These are phyloP conservation scores for Orthonychiurus folsomi DNA, from an alignment of 2,888 invertebrate species.

Conservation along the genomic window DNA sequence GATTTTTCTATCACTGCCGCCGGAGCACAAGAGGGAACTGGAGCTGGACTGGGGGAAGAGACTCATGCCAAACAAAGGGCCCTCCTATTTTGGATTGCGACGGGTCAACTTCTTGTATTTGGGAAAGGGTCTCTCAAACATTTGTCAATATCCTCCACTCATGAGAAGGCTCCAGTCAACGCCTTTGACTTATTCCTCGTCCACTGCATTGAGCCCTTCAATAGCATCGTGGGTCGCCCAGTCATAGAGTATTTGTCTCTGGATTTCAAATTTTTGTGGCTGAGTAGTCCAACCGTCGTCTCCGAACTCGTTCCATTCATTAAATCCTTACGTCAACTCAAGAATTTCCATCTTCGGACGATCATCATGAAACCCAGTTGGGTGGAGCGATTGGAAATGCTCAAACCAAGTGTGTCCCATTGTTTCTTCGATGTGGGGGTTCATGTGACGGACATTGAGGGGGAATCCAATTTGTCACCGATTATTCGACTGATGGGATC, in stretches of 20 bases:
- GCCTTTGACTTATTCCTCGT: slow-evolving; percentile 4
- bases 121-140: not conserved
- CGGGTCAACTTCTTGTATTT: not conserved
- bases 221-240: not conserved
- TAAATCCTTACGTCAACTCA: not conserved
- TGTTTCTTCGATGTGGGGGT: slow-evolving; percentile 1
- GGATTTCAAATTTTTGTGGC: not conserved
- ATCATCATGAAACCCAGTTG: not conserved
- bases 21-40: not conserved
- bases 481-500: too few species aligned
- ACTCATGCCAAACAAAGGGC: too few species aligned
- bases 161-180: not conserved
- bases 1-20: too few species aligned
- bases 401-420: not conserved
- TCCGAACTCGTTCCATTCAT: not conserved
- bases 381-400: not conserved
- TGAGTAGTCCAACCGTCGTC: not conserved
- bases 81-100: slow-evolving; percentile 7
- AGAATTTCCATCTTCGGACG: not conserved
- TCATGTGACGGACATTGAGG: slow-evolving; percentile 8
- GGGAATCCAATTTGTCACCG: too few species aligned
- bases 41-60: slow-evolving; percentile 1
- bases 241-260: not conserved
- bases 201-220: slow-evolving; percentile 5
- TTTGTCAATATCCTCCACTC: not conserved